phyloP scores from a whole-genome alignment of 2,797 vertebrate species.

The Pangasius krempfi region DNA sequence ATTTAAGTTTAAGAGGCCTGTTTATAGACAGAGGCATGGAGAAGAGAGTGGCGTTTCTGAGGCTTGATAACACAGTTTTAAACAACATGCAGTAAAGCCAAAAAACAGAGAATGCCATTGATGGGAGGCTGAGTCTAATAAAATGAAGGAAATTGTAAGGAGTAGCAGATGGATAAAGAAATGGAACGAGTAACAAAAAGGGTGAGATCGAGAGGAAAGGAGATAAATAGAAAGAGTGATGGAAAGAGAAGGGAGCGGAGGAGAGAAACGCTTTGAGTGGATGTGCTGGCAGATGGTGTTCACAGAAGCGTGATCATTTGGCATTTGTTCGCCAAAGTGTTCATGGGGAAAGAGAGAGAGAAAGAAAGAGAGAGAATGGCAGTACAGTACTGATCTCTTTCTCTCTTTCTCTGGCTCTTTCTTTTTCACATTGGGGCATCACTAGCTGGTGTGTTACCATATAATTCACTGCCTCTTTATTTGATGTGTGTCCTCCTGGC shows the following conservation, averaged over 20 bases:
- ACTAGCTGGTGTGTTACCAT: conserved; percentile 50
- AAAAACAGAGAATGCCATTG: conserved; percentile 2
- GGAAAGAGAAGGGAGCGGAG: conserved; percentile 61
- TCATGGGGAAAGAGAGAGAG: conserved; percentile 58
- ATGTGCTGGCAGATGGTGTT: conserved; percentile 78
- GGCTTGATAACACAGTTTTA: conserved; percentile 8
- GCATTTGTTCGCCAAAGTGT: conserved; percentile 72
- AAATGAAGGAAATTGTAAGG: conserved; percentile 49
- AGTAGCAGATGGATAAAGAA: conserved; percentile 52
- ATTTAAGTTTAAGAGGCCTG: not conserved
- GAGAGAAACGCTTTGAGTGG: conserved; percentile 71
- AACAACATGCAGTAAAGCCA: not conserved
- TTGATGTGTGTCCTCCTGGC: conserved; percentile 40
- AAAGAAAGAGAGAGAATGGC: conserved; percentile 46
- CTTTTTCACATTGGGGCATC: conserved; percentile 41
- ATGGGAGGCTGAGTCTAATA: conserved; percentile 31
- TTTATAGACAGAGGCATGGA: conserved; percentile 1
- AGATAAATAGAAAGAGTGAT: conserved; percentile 54
- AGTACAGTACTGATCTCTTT: conserved; percentile 40
- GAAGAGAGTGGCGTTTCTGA: conserved; percentile 11
- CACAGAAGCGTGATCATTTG: conserved; percentile 76
- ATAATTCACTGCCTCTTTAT: conserved; percentile 51
- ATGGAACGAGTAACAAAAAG: conserved; percentile 47
- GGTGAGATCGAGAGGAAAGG: conserved; percentile 59
- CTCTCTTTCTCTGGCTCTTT: conserved; percentile 23